Base-by-base conservation (phyloP, 2,888 invertebrate species). In the Alloscopus bannaensis region DNA sequence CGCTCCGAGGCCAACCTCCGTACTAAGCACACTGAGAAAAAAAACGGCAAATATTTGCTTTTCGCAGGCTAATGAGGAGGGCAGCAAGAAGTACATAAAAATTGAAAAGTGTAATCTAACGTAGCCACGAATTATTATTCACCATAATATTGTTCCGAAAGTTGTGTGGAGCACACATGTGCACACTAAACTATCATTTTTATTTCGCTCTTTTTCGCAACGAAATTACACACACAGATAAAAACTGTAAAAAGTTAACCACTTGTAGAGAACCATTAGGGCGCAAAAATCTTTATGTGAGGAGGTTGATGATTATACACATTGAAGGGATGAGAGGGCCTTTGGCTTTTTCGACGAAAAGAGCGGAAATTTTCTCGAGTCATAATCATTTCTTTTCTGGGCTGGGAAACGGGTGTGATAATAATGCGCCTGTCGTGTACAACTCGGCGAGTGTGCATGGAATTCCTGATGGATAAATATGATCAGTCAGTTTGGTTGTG, bases 331-430 rank as follows among this genome's bases (percentile, higher is more conserved):
- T 76, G 59, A 65, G 65, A 65, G 68, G 66, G 68, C 66, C 70
- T 78, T 80, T 80, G 69, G 75, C 80, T 69, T 60, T 80, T n/a
- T n/a, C n/a, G n/a, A n/a, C n/a, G n/a, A n/a, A n/a, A n/a, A n/a
- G n/a, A n/a, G n/a, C n/a, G n/a, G n/a, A n/a, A n/a, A n/a, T n/a
- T n/a, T n/a, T n/a, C n/a, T n/a, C n/a, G n/a, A n/a, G n/a, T n/a
- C n/a, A n/a, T n/a, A n/a, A n/a, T n/a, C n/a, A n/a, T n/a, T n/a
- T n/a, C n/a, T n/a, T n/a, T n/a, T n/a, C n/a, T n/a, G n/a, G n/a
- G n/a, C n/a, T n/a, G n/a, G n/a, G n/a, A 73, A 80, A 73, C 75
- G 75, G 80, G 80, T 75, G 80, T 80, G 80, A 80, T 80, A 80
- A 80, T 80, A 18, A 29, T 36, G 28, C 20, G 59, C 28, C 22